Evolutionary conservation across 1,140 invertebrate genomes (phyloP), one percentile per base, ranked within the genome.

Genomic region (Trichogramma pretiosum): DNA sequence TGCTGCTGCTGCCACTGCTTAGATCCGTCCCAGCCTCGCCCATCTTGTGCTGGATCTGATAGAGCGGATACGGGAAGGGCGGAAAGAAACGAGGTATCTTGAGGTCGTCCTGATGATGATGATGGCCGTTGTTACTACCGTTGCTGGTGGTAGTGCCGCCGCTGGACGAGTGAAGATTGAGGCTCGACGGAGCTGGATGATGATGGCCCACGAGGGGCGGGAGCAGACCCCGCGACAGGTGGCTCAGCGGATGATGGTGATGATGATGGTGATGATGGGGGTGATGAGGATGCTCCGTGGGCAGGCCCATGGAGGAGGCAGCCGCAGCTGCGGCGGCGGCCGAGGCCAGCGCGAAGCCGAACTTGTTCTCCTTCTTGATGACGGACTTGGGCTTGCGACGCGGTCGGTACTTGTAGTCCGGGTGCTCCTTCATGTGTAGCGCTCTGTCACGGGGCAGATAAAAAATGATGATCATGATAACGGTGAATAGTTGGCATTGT

Each of bases 341-440:
- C n/a, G n/a, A n/a, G 22, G 77, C 77, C 52, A 84, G 76, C 5
- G 77, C 74, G 61, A 83, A 83, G 2, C 78, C 79, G 56, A 82
- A 85, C 61, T 85, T 84, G 21, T 81, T 77, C 56, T 85, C 83
- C 55, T 86, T 85, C 61, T 85, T 87, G 42, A 85, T 61, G 11
- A 76, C 54, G 0, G 74, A 68, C 63, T 97, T 97, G 1, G 93
- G 93, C 70, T 94, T 94, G 54, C 90, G 75, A 40, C 91, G 76
- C 11, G 91, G 92, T 23, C 91, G 79, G 70, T 94, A 95, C 72
- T 95, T 94, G 77, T 95, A 94, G 68, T 94, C 91, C 5, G 91
- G 91, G 65, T 95, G 89, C 65, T 95, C 91, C 72, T 93, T 93
- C 93, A 97, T 97, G 75, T 97, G 93, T 10, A 95, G 76, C 17